Base-by-base conservation (phyloP, 2,797 vertebrate species). In the Pseudocheirus occidentalis region DNA sequence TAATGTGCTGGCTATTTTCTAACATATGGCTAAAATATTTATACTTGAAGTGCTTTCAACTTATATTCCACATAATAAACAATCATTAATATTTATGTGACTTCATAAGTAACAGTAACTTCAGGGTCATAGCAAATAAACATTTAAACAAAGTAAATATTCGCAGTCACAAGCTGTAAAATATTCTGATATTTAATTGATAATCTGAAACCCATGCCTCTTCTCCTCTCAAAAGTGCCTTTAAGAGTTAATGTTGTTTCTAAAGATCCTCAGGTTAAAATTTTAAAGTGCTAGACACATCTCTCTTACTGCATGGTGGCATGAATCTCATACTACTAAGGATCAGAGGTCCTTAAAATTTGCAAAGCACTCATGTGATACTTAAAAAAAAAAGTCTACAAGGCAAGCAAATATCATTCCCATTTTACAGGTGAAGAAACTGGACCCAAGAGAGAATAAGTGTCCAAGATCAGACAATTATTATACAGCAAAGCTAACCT, bases 21-120 rank as follows among this genome's bases (percentile, higher is more conserved):
- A 97, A 96, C 96, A 96, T 56, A 89, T 62, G 97, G 95, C 94
- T 95, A 92, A 93, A 97, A 98, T 96, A 98, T 97, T 97, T 97
- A 95, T 96, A 96, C 95, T 97, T 95, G 97, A 97, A 97, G 96
- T 97, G 97, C 93, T 96, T 96, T 96, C 95, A 95, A 91, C 93
- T 95, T 95, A 95, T 40, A 93, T 66, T 93, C 90, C 90, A n/a
- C 27, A 27, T 59, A 92, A 31, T 66, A 94, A 95, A 96, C 92
- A 28, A 94, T 97, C 92, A 95, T 94, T 94, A 98, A 94, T 62
- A 97, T 92, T 92, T 96, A 96, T 94, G 96, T 95, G 93, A 90
- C 94, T 94, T 95, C 94, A 73, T 95, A 94, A 95, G 93, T 53
- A 97, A 96, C 94, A 95, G 55, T 62, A 97, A 91, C 81, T 94